Evolutionary conservation across 2,888 invertebrate species (phyloP).

Genomic region (Hetaerina titia): DNA sequence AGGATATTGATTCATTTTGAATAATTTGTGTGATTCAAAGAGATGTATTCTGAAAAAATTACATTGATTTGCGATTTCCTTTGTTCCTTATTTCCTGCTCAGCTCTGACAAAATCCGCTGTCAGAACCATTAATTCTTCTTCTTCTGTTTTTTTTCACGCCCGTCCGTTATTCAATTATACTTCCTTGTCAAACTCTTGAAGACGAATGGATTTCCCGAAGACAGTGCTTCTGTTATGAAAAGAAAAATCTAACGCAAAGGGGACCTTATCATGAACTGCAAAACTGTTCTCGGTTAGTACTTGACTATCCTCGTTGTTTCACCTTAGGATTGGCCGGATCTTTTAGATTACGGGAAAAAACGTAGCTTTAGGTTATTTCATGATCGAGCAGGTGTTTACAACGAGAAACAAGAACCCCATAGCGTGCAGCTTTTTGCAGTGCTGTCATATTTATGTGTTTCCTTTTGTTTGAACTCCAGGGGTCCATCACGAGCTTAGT

Average conservation of each 20-base stretch:
- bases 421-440: neutral
- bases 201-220: constrained; percentile 4
- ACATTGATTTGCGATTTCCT: neutral
- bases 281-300: neutral
- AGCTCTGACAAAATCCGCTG: neutral
- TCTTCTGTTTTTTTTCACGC: neutral
- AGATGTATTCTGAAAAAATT: neutral
- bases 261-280: neutral
- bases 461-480: neutral
- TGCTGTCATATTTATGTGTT: neutral
- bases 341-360: neutral
- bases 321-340: neutral
- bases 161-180: constrained; percentile 37
- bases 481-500: neutral
- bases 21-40: neutral
- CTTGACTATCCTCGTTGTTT: neutral
- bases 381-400: constrained; percentile 8
- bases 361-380: neutral
- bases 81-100: neutral
- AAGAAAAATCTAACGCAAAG: neutral
- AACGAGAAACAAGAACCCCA: neutral
- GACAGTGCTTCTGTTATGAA: neutral
- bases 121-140: neutral
- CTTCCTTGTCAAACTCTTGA: neutral
- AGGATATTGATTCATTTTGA: neutral